These are phyloP conservation scores for Lasiommata megera DNA, from an alignment of 2,888 invertebrate genomes.

Conservation along the genomic window DNA sequence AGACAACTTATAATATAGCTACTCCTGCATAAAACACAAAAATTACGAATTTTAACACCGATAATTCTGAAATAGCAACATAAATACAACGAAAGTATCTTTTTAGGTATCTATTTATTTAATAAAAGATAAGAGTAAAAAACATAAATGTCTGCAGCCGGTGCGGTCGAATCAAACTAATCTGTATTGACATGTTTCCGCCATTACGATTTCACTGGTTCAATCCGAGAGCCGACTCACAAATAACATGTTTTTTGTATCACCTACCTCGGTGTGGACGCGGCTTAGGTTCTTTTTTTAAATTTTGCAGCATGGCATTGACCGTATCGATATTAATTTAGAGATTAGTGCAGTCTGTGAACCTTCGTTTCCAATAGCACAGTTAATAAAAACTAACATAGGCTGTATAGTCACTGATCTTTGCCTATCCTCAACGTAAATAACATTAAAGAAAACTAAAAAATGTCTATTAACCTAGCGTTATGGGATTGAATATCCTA, in stretches of 20 bases:
- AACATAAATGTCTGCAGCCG: constrained; percentile 35
- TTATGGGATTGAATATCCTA: too few species aligned
- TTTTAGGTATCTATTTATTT: constrained; percentile 17
- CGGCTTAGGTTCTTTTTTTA: constrained; percentile 28
- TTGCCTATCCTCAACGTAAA: too few species aligned
- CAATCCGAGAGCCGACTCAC: constrained; percentile 55
- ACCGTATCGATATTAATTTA: constrained; percentile 1
- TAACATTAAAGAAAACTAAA: too few species aligned
- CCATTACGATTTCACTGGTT: constrained; percentile 70
- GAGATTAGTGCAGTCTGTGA: background rate
- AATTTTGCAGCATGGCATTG: constrained; percentile 25
- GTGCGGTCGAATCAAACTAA: constrained; percentile 54
- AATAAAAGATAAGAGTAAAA: constrained; percentile 32
- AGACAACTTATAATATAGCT: too few species aligned
- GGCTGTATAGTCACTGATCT: too few species aligned
- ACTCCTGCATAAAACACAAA: too few species aligned
- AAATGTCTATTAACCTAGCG: too few species aligned
- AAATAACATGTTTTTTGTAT: constrained; percentile 52
- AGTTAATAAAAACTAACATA: too few species aligned
- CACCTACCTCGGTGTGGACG: constrained; percentile 41
- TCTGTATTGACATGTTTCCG: constrained; percentile 77
- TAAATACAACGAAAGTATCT: constrained; percentile 16
- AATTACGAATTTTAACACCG: background rate
- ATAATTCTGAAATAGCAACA: constrained; percentile 2
- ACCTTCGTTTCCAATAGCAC: background rate